Evolutionary conservation across 1,140 invertebrate species (phyloP), one percentile per base, ranked within the genome.

Genomic region (Uloborus diversus): DNA sequence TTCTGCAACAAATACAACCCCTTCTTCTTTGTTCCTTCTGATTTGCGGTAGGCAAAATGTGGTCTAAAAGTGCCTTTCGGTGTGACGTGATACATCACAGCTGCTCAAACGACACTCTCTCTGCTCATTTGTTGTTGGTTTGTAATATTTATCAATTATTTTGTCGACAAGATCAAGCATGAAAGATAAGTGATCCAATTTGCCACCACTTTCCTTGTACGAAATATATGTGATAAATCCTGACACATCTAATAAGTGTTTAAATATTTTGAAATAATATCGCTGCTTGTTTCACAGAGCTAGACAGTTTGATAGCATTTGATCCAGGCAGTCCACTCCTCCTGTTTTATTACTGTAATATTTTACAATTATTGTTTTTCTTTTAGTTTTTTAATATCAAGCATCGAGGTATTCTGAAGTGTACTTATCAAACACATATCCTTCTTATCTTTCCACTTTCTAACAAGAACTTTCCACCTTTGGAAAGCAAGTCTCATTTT

Each of bases 11-110:
- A n/a, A n/a, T n/a, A n/a, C n/a, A n/a, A n/a, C n/a, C n/a, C n/a
- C n/a, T n/a, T n/a, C n/a, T n/a, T n/a, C n/a, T n/a, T n/a, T n/a
- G n/a, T n/a, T n/a, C n/a, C n/a, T n/a, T n/a, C n/a, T n/a, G n/a
- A n/a, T n/a, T n/a, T n/a, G n/a, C n/a, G n/a, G n/a, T n/a, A n/a
- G n/a, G n/a, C n/a, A n/a, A n/a, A n/a, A n/a, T n/a, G n/a, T 66
- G n/a, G 30, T 20, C 9, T 37, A 28, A 37, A 17, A 35, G 14
- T 7, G 82, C 76, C 27, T 83, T 81, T 68, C 70, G 80, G 37
- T 42, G 37, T 7, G 37, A 7, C 66, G 28, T 56, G 20, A 5
- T 11, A 20, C 4, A 20, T 56, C 23, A 25, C 23, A 5, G 9
- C n/a, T 5, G 9, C n/a, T 25, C 7, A 20, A 56, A 56, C 5